Evolutionary conservation across 2,113 vertebrate species (phyloP).

Genomic region (Athene cunicularia): DNA sequence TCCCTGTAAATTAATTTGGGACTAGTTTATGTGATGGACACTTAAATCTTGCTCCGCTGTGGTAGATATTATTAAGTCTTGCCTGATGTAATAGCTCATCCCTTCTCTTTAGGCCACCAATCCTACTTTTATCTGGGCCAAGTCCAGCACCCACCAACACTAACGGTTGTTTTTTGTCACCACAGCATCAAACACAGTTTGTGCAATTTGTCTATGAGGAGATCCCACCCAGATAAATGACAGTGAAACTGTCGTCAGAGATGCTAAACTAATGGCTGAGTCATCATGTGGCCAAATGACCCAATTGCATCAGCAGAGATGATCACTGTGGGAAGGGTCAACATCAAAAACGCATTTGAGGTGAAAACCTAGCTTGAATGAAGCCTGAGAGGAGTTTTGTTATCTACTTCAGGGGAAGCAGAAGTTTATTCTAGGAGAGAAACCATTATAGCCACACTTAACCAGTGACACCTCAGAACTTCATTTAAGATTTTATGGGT

Average conservation of each 20-base stretch:
- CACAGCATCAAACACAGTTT: neutral
- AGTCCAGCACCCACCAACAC: neutral
- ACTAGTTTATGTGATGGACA: neutral
- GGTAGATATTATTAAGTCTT: neutral
- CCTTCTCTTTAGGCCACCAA: neutral
- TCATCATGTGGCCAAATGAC: neutral
- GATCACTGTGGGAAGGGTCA: slow-evolving; percentile 8
- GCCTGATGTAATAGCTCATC: neutral
- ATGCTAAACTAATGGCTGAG: neutral
- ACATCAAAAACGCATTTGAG: neutral
- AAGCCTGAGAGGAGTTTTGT: neutral
- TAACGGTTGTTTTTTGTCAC: neutral
- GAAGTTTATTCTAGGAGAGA: neutral
- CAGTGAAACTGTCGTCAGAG: neutral
- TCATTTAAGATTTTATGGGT: neutral
- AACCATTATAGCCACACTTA: neutral
- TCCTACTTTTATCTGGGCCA: neutral
- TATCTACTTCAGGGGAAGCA: neutral
- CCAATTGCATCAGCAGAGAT: neutral
- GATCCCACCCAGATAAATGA: slow-evolving; percentile 41
- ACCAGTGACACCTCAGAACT: neutral
- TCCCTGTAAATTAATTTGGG: neutral
- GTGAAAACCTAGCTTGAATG: neutral
- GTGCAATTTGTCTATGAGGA: neutral
- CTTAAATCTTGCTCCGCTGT: neutral